phyloP scores from a whole-genome alignment of 1,140 invertebrate species.

The Aphelenchoides besseyi region DNA sequence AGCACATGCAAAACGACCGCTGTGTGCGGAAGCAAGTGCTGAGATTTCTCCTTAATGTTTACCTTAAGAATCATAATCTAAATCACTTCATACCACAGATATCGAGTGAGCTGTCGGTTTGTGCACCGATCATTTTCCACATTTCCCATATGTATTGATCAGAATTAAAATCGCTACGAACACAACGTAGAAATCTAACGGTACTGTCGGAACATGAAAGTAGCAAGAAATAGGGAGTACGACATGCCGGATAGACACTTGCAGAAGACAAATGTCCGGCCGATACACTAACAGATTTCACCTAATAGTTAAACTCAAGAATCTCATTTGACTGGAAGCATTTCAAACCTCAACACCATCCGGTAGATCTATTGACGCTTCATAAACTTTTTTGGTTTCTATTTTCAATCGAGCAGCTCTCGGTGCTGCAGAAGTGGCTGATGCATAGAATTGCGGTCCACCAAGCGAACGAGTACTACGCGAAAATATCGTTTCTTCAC shows the following conservation, averaged over 20 bases:
- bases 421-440: conserved; percentile 22
- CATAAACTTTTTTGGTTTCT: conserved; percentile 37
- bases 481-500: background rate
- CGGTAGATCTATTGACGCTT: conserved; percentile 29
- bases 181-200: conserved; percentile 66
- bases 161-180: background rate
- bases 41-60: conserved; percentile 43
- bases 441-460: conserved; percentile 32
- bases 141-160: conserved; percentile 51
- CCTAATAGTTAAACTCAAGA: conserved; percentile 17
- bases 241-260: conserved; percentile 93
- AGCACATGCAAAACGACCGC: conserved; percentile 88
- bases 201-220: conserved; percentile 87
- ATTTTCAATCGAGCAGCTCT: conserved; percentile 32
- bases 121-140: conserved; percentile 61
- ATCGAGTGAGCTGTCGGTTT: conserved; percentile 51
- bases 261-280: conserved; percentile 95
- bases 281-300: conserved; percentile 76
- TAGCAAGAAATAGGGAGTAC: conserved; percentile 88
- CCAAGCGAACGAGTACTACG: conserved; percentile 6
- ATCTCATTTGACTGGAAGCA: conserved; percentile 4
- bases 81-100: conserved; percentile 46
- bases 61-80: conserved; percentile 13
- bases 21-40: conserved; percentile 76
- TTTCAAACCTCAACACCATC: conserved; percentile 27